Conservation (phyloP, 2,888 invertebrate species). For the Sinotaia quadrata region DNA sequence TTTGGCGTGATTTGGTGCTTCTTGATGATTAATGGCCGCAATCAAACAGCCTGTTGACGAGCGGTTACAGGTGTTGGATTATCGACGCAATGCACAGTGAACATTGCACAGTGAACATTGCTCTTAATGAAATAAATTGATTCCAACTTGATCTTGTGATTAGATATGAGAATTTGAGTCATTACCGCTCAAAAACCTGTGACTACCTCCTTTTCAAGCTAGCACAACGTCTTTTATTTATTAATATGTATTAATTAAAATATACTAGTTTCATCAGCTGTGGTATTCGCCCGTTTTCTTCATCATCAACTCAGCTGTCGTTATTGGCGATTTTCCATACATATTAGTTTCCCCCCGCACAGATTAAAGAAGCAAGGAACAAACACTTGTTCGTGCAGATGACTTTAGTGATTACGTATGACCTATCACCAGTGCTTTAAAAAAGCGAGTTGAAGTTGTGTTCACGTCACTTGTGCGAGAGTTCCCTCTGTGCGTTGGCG, state of each 20-base stretch:
- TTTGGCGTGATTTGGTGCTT: no score
- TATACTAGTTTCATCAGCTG: not conserved
- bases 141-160: not conserved
- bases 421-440: no score
- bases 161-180: not conserved
- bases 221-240: not conserved
- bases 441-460: no score
- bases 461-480: no score
- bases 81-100: not conserved
- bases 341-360: not conserved
- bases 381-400: no score
- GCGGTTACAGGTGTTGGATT: no score
- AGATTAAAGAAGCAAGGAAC: no score
- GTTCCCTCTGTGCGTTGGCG: no score
- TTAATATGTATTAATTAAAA: constrained; percentile 22
- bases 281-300: not conserved
- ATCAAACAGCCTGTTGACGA: no score
- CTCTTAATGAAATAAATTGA: not conserved
- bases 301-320: not conserved
- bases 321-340: not conserved
- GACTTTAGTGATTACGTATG: no score
- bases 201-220: constrained; percentile 16
- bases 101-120: not conserved
- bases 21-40: no score
- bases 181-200: not conserved